These are phyloP conservation scores for Sinotaia quadrata DNA, from an alignment of 2,888 invertebrate genomes.

Conservation along the genomic window DNA sequence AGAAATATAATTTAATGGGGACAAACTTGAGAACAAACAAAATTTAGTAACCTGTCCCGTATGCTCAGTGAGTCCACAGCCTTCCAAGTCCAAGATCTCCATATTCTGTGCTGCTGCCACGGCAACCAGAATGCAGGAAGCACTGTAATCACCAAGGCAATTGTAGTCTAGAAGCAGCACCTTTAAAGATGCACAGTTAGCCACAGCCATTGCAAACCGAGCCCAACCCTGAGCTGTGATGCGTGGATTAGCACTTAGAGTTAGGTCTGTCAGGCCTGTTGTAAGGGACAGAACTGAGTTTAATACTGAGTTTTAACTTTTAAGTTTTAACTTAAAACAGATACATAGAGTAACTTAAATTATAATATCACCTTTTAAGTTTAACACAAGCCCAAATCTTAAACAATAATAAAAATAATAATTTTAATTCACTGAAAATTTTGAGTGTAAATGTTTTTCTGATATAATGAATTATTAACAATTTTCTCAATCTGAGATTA, in stretches of 20 bases:
- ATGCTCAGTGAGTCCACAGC: conserved; percentile 55
- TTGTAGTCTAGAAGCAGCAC: conserved; percentile 65
- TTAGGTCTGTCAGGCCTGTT: conserved; percentile 63
- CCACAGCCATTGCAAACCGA: conserved; percentile 60
- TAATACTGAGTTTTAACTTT: no score
- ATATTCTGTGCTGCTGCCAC: conserved; percentile 57
- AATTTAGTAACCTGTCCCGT: conserved; percentile 61
- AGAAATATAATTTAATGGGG: no score
- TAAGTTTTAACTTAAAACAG: no score
- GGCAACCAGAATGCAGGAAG: conserved; percentile 58
- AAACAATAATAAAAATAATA: not conserved
- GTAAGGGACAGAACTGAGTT: not conserved
- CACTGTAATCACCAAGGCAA: conserved; percentile 58
- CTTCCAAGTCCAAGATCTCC: conserved; percentile 63
- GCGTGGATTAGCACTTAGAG: conserved; percentile 61
- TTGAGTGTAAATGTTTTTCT: no score
- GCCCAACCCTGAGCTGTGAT: conserved; percentile 62
- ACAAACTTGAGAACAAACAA: no score
- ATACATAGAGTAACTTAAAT: no score
- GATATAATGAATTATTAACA: no score
- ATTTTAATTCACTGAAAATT: no score
- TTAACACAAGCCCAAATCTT: not conserved
- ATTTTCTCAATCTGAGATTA: no score
- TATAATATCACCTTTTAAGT: no score
- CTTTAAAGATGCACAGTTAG: conserved; percentile 50